A percentile compares a stretch with the other conserved stretches of the same genome.
These are phyloP conservation scores for Oxyura jamaicensis DNA, from an alignment of 2,113 vertebrate genomes.

Conservation along the genomic window DNA sequence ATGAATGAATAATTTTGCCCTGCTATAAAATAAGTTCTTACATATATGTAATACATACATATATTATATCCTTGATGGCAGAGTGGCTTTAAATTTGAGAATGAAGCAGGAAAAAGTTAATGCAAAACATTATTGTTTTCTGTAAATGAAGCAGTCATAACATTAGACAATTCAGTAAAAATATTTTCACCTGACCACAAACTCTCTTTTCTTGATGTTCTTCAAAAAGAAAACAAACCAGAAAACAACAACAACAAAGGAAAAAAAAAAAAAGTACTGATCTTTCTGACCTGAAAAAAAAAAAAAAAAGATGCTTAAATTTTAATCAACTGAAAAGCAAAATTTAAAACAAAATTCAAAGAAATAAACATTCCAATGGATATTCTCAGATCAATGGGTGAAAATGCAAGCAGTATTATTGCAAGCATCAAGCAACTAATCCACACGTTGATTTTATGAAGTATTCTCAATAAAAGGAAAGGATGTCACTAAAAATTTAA, in stretches of 20 bases:
- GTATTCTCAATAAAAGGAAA: not conserved
- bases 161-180: slow-evolving; percentile 14
- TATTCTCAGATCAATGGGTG: not conserved
- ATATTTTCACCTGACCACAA: not conserved
- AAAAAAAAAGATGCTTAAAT: not conserved
- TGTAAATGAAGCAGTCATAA: slow-evolving; percentile 11
- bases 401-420: not conserved
- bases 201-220: not conserved
- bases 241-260: not conserved
- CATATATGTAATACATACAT: not conserved
- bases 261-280: not conserved
- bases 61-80: not conserved
- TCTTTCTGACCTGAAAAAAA: not conserved
- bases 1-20: not conserved
- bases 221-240: not conserved
- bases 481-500: slow-evolving; percentile 24
- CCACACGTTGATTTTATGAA: not conserved
- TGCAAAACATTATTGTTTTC: not conserved
- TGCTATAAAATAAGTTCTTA: not conserved
- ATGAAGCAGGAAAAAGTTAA: slow-evolving; percentile 49
- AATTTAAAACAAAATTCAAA: not conserved
- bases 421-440: not conserved
- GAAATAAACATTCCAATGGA: not conserved
- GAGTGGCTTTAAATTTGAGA: slow-evolving; percentile 83
- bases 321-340: not conserved